These are phyloP conservation scores for Leucozona laternaria DNA, from an alignment of 2,888 invertebrate species.

Conservation along the genomic window DNA sequence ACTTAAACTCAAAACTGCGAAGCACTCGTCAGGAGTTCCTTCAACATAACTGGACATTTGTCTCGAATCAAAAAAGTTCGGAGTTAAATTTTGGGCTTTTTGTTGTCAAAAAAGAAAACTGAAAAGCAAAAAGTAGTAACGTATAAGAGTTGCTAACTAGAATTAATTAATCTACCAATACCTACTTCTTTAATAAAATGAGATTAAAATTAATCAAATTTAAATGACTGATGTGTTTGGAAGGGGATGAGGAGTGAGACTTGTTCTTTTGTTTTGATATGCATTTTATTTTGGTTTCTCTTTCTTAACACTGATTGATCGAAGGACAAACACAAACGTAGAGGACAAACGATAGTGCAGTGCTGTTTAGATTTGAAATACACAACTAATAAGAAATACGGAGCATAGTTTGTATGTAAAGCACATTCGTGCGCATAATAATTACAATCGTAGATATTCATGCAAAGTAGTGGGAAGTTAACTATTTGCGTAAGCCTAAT, in stretches of 20 bases:
- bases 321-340: not conserved
- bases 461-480: not conserved
- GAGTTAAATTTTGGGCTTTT: not conserved
- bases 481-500: no score
- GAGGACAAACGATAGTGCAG: not conserved
- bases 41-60: conserved; percentile 5
- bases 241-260: not conserved
- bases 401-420: not conserved
- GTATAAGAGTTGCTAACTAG: not conserved
- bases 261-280: not conserved
- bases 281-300: conserved; percentile 12
- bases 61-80: not conserved
- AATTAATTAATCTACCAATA: not conserved
- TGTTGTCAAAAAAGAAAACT: not conserved
- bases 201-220: conserved; percentile 14
- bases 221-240: not conserved
- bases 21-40: not conserved
- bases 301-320: not conserved
- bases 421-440: not conserved
- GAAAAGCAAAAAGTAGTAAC: not conserved
- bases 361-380: not conserved
- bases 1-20: not conserved
- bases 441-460: not conserved
- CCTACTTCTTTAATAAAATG: not conserved
- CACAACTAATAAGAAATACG: not conserved